Evolutionary conservation across 2,888 invertebrate species (phyloP).

Genomic region (Petrolisthes cinctipes): DNA sequence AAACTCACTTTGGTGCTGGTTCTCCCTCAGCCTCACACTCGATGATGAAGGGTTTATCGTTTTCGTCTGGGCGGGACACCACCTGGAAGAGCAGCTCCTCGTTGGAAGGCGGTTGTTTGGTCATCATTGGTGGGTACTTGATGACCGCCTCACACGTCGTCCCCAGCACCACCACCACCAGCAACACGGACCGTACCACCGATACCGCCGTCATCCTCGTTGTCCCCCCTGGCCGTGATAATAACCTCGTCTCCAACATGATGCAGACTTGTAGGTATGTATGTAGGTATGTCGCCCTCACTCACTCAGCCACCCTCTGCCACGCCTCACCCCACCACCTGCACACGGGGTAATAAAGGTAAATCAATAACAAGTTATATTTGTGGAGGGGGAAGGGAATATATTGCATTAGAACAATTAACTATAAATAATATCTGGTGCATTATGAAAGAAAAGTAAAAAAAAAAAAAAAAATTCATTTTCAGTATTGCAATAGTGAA

Average conservation of each 20-base stretch:
- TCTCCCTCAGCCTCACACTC: conserved; percentile 97
- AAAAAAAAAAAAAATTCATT: neutral
- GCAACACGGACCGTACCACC: conserved; percentile 7
- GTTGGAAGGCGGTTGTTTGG: conserved; percentile 87
- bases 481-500: neutral
- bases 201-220: conserved; percentile 12
- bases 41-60: conserved; percentile 93
- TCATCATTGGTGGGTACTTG: conserved; percentile 84
- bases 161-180: conserved; percentile 21
- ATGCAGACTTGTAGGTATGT: neutral
- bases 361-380: neutral
- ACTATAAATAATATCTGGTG: neutral
- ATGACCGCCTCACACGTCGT: conserved; percentile 68
- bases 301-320: neutral
- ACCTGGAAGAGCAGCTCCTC: conserved; percentile 94
- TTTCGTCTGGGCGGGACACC: conserved; percentile 81
- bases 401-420: neutral
- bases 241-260: conserved; percentile 54
- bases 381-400: neutral
- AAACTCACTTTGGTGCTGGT: conserved; percentile 89
- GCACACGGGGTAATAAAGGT: neutral
- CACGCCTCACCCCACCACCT: conserved; percentile 25
- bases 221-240: conserved; percentile 3
- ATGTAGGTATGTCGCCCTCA: neutral
- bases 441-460: neutral